A percentile compares a stretch with the other conserved stretches of the same genome.
Conservation (phyloP, 2,113 vertebrate genomes). For the Poeciliopsis turrubarensis region DNA sequence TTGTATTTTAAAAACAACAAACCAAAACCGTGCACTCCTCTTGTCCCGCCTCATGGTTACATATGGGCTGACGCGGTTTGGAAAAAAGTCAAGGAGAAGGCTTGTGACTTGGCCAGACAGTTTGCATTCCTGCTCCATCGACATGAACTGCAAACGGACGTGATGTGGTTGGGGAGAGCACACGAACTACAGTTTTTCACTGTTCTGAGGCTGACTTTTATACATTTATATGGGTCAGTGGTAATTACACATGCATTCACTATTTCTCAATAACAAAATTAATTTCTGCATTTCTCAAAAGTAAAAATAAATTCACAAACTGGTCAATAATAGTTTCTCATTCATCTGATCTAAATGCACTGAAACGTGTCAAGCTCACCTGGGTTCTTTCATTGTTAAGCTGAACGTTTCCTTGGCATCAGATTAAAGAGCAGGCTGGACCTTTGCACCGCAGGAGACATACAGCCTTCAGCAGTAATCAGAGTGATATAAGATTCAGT, state of each 20-base stretch:
- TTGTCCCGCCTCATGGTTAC: constrained; percentile 1
- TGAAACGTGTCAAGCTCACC: not conserved
- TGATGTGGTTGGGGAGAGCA: constrained; percentile 17
- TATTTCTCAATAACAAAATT: not conserved
- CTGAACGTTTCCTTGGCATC: constrained; percentile 4
- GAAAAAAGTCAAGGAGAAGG: constrained; percentile 24
- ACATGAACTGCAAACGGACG: constrained; percentile 27
- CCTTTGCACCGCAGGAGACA: constrained; percentile 14
- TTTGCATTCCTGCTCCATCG: constrained; percentile 40
- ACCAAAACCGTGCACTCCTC: not conserved
- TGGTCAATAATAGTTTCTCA: not conserved
- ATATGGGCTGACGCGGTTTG: constrained; percentile 24
- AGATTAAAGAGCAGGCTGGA: constrained; percentile 10
- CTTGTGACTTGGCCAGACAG: constrained; percentile 43
- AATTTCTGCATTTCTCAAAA: not conserved
- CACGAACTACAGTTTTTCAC: not conserved
- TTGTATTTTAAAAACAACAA: not conserved
- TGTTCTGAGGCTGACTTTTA: not conserved
- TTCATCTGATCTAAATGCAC: not conserved
- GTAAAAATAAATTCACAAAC: not conserved
- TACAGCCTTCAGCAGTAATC: constrained; percentile 11
- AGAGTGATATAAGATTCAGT: not conserved
- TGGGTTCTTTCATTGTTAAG: not conserved
- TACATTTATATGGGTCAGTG: not conserved
- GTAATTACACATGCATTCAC: not conserved